Evolutionary conservation across 2,888 invertebrate genomes (phyloP).

Genomic region (Resseliella maxima): DNA sequence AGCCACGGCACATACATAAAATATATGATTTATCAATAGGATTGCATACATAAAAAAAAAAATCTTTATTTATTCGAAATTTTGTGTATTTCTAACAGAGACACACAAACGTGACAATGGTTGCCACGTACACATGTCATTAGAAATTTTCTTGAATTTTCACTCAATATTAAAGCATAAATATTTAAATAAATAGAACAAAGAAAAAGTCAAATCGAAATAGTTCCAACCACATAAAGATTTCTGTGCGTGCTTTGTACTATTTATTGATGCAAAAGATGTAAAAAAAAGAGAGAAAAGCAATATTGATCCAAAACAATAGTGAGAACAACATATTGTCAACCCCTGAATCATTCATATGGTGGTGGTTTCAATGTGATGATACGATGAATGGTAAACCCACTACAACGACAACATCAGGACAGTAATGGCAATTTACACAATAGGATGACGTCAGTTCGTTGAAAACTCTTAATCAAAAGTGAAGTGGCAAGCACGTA

Average conservation of each 20-base stretch:
- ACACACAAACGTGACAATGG: too few species aligned
- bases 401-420: constrained; percentile 39
- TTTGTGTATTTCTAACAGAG: not conserved
- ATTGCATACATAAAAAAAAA: not conserved
- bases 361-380: constrained; percentile 6
- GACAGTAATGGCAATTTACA: constrained; percentile 47
- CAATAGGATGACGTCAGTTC: constrained; percentile 46
- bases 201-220: not conserved
- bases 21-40: not conserved
- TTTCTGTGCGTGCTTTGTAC: not conserved
- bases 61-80: constrained; percentile 18
- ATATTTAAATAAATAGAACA: not conserved
- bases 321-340: not conserved
- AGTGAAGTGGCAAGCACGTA: constrained; percentile 43
- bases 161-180: not conserved
- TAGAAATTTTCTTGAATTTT: not conserved
- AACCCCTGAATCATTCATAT: not conserved
- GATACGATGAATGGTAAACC: constrained; percentile 13
- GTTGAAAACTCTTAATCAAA: constrained; percentile 48
- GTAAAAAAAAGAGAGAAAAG: too few species aligned
- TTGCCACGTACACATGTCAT: not conserved
- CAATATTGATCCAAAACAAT: constrained; percentile 33
- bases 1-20: not conserved
- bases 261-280: not conserved
- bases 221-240: not conserved